Percentiles rank a stretch among this genome's conserved stretches.
Evolutionary conservation across 1,140 invertebrate genomes (phyloP).

Genomic region (Seison nebaliae): DNA sequence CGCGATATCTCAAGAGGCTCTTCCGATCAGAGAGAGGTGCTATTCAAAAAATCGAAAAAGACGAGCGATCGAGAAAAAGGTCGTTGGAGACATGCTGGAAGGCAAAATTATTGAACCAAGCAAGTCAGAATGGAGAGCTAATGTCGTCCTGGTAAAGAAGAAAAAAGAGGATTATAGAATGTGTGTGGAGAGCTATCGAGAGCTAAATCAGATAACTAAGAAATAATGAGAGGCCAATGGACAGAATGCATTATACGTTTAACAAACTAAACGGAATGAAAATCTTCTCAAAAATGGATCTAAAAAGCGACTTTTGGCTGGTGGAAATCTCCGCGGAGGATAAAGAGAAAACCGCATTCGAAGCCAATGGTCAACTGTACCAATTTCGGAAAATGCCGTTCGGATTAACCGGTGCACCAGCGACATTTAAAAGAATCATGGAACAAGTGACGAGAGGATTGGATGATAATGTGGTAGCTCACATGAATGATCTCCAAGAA

Average conservation of each 20-base stretch:
- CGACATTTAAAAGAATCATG: too few species aligned
- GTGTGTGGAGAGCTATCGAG: slow-evolving; percentile 3
- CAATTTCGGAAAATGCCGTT: too few species aligned
- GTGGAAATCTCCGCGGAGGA: slow-evolving; percentile 16
- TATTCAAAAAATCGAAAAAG: not conserved
- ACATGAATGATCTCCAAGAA: too few species aligned
- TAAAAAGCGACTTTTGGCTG: slow-evolving; percentile 22
- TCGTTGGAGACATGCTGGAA: slow-evolving; percentile 8
- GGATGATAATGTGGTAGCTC: too few species aligned
- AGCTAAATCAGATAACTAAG: slow-evolving; percentile 14
- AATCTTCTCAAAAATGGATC: slow-evolving; percentile 19
- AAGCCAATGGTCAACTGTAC: slow-evolving; percentile 15
- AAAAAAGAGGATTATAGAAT: slow-evolving; percentile 3
- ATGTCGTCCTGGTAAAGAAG: slow-evolving; percentile 5
- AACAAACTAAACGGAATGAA: too few species aligned
- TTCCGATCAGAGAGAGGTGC: too few species aligned
- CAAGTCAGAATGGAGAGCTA: slow-evolving; percentile 4
- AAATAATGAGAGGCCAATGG: slow-evolving; percentile 11
- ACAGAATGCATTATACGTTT: slow-evolving; percentile 13
- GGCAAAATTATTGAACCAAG: slow-evolving; percentile 14
- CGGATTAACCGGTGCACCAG: too few species aligned
- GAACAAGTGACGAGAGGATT: too few species aligned
- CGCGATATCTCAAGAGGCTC: too few species aligned
- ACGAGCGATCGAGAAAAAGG: not conserved
- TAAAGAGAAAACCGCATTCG: slow-evolving; percentile 18